phyloP scores from a whole-genome alignment of 2,113 vertebrate species.

The Trematomus loennbergii region DNA sequence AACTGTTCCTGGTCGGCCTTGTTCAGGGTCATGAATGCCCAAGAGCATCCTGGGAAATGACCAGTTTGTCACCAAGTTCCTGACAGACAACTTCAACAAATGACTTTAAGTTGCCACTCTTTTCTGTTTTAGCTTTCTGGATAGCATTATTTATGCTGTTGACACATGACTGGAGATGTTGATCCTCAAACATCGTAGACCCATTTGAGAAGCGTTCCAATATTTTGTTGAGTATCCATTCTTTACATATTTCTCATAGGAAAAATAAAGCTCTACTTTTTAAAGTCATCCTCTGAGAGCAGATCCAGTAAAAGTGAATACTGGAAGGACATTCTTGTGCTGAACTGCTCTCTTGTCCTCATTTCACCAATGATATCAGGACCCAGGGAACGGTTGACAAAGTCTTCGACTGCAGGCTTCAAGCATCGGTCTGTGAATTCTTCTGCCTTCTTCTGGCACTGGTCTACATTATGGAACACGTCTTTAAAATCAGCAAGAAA shows the following conservation, averaged over 20 bases:
- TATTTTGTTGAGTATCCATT: slow-evolving; percentile 47
- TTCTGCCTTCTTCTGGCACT: slow-evolving; percentile 76
- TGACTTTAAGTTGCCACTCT: slow-evolving; percentile 26
- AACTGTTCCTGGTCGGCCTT: slow-evolving; percentile 55
- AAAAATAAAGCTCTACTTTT: slow-evolving; percentile 14
- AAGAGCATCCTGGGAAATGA: slow-evolving; percentile 67
- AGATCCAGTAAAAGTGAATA: slow-evolving; percentile 64
- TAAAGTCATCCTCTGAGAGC: not conserved
- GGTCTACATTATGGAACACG: slow-evolving; percentile 66
- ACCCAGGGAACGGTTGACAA: slow-evolving; percentile 58
- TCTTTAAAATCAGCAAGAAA: slow-evolving; percentile 64
- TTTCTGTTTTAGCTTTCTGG: slow-evolving; percentile 13
- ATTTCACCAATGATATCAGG: slow-evolving; percentile 69
- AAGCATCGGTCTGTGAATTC: slow-evolving; percentile 68
- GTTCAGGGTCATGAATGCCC: slow-evolving; percentile 65
- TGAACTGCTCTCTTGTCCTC: slow-evolving; percentile 41
- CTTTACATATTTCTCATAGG: slow-evolving; percentile 60
- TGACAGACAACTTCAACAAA: slow-evolving; percentile 62
- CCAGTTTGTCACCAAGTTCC: slow-evolving; percentile 60
- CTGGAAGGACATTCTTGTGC: slow-evolving; percentile 59
- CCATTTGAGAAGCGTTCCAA: slow-evolving; percentile 17
- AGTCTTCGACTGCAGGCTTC: slow-evolving; percentile 61
- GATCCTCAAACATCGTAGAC: not conserved
- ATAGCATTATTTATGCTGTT: slow-evolving; percentile 52
- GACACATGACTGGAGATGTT: slow-evolving; percentile 30